Conservation (phyloP, 2,888 invertebrate species). For the Nudaria mundana region DNA sequence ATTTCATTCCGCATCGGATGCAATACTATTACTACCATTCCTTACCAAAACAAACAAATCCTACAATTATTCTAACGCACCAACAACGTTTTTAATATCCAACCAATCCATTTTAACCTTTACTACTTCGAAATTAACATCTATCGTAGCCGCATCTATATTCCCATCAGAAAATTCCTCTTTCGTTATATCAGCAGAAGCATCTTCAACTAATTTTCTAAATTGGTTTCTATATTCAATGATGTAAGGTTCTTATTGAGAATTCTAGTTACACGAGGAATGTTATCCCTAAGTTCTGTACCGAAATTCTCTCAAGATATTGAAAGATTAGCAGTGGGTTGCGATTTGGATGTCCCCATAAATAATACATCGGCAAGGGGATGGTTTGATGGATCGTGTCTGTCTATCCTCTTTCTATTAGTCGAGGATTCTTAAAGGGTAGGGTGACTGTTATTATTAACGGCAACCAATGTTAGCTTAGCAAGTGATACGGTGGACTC, state of each 20-base stretch:
- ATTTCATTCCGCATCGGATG: conserved; percentile 64
- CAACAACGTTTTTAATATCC: conserved; percentile 27
- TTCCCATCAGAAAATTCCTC: conserved; percentile 47
- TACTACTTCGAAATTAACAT: conserved; percentile 34
- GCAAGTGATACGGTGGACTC: conserved; percentile 56
- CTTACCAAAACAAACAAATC: conserved; percentile 78
- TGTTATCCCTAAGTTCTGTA: conserved; percentile 57
- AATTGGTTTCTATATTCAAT: conserved; percentile 41
- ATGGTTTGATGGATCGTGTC: conserved; percentile 71
- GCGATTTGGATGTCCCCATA: conserved; percentile 71
- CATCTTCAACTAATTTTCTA: conserved; percentile 32
- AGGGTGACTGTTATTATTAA: conserved; percentile 70
- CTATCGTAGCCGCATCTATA: conserved; percentile 30
- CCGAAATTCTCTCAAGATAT: conserved; percentile 78
- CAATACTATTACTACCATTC: conserved; percentile 70
- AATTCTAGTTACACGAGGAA: conserved; percentile 26
- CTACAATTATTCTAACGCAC: conserved; percentile 68
- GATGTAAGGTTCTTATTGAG: conserved; percentile 33
- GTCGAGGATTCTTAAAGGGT: conserved; percentile 77
- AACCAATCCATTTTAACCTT: conserved; percentile 32
- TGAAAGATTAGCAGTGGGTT: conserved; percentile 79
- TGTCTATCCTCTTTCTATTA: conserved; percentile 79
- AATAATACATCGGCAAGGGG: conserved; percentile 78
- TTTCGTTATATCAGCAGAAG: conserved; percentile 40
- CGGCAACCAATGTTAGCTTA: conserved; percentile 70